Conservation (phyloP, 2,888 invertebrate genomes). For the Conus canariensis region DNA sequence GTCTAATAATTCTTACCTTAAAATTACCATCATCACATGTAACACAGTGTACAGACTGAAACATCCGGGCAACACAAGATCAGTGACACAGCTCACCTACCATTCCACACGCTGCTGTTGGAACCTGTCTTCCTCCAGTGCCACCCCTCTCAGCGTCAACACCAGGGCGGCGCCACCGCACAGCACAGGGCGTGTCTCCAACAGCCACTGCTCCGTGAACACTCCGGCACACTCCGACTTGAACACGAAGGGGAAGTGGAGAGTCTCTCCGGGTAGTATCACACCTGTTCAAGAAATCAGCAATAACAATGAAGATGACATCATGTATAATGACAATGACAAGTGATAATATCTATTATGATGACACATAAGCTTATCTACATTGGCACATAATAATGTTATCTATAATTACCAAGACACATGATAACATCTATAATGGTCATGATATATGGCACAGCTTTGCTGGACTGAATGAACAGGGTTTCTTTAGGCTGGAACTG, state of each 20-base stretch:
- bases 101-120: constrained; percentile 71
- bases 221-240: constrained; percentile 78
- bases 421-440: no score
- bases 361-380: no score
- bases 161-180: constrained; percentile 76
- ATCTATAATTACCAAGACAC: no score
- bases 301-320: background rate
- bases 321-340: background rate
- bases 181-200: constrained; percentile 76
- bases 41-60: no score
- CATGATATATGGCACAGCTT: no score
- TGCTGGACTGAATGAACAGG: no score
- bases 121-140: constrained; percentile 75
- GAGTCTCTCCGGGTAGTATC: constrained; percentile 77
- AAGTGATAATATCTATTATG: background rate
- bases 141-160: constrained; percentile 77
- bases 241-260: constrained; percentile 78
- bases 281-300: constrained; percentile 66
- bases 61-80: no score
- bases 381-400: no score
- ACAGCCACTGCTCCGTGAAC: constrained; percentile 78
- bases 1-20: no score
- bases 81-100: constrained; percentile 63
- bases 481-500: no score
- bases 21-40: no score